Base-by-base conservation (phyloP, 2,113 vertebrate species). In the Cathartes aura region DNA sequence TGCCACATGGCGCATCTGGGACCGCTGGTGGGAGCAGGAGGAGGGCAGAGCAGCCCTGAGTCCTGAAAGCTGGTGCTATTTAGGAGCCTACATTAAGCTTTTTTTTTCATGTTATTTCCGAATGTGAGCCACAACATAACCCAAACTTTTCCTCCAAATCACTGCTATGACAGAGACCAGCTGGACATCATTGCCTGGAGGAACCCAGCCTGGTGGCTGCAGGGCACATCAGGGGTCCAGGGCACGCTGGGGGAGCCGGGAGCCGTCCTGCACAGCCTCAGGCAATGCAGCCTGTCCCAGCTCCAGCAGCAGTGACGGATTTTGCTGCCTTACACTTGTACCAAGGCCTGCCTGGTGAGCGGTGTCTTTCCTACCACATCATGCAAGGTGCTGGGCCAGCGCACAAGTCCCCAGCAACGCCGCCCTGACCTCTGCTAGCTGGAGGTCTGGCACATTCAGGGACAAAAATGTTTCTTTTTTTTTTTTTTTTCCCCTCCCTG, bases 1-100 rank as follows among this genome's bases (percentile, higher is more conserved):
- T 30, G 86, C 4, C 40, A 4, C 22, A 36, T 1, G 0, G n/a
- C 1, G 1, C 3, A 1, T 12, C 62, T 50, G 89, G 55, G n/a
- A 29, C 9, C 5, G 7, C 50, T 7, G 59, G 5, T 9, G 38
- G 53, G 40, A 87, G 63, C 43, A 82, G 40, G 67, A 70, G 38
- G 55, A 68, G 55, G 38, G 42, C 76, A 12, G 36, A 68, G 42
- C 43, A 89, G 30, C 50, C 50, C 67, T 5, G 47, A 42, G 14
- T 12, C 76, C 73, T 52, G 45, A 59, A 55, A 70, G 48, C 23
- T 48, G 68, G 2, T 50, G 72, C 55, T 64, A 0, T 40, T 72
- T 11, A 70, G 56, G 18, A 75, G 7, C 38, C 32, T 24, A 14
- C n/a, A 8, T 38, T 8, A 5, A 9, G 1, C 4, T 15, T 55